Conservation (phyloP, 2,888 invertebrate species). For the Habroteleia sp. region DNA sequence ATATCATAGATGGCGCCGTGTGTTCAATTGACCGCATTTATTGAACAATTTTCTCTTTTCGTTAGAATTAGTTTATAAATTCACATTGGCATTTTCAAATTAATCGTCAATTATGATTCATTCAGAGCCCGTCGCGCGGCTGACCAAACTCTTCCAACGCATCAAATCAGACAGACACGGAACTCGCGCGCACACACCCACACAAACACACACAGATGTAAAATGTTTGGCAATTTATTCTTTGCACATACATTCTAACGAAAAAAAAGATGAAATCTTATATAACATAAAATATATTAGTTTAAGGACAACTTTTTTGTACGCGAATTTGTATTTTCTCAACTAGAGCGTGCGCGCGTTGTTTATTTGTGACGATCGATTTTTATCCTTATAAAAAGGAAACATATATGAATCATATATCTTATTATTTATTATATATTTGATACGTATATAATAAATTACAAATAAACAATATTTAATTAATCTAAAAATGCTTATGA, state of each 20-base stretch:
- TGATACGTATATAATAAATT: neutral
- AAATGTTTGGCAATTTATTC: constrained; percentile 1
- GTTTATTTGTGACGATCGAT: constrained; percentile 54
- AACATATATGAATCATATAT: neutral
- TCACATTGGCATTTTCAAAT: constrained; percentile 22
- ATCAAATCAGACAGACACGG: constrained; percentile 31
- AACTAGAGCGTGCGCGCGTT: constrained; percentile 41
- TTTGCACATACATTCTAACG: constrained; percentile 5
- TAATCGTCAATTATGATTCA: constrained; percentile 45
- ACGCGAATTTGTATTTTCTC: constrained; percentile 56
- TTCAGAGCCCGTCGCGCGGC: constrained; percentile 33
- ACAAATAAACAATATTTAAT: neutral
- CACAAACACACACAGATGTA: constrained; percentile 3
- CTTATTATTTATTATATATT: neutral
- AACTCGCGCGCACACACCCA: constrained; percentile 44
- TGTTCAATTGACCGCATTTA: constrained; percentile 53
- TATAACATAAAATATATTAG: constrained; percentile 41
- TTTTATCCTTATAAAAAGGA: constrained; percentile 1
- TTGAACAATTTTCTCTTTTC: constrained; percentile 22
- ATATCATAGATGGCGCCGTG: constrained; percentile 37
- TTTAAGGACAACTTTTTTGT: constrained; percentile 58
- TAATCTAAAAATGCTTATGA: too few relatives aligned
- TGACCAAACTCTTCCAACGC: constrained; percentile 51
- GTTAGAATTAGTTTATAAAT: constrained; percentile 26
- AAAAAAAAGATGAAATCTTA: constrained; percentile 9